Percentiles rank a stretch among this genome's conserved stretches.
Conservation (phyloP, 2,888 invertebrate species). For the Gisinianus flammeolus region DNA sequence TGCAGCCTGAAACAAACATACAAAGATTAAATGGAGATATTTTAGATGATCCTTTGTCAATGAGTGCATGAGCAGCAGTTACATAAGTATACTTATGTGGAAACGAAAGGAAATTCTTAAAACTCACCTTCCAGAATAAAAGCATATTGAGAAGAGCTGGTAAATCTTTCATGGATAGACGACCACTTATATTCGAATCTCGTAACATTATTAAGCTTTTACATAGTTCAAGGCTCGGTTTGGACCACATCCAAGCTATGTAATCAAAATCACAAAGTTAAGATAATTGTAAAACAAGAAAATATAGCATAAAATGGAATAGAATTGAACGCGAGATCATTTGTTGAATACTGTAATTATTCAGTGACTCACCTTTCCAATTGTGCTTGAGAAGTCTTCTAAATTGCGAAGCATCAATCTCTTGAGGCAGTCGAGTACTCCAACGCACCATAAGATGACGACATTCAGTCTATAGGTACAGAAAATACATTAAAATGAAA, state of each 20-base stretch:
- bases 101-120: no score
- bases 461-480: slow-evolving; percentile 64
- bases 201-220: slow-evolving; percentile 73
- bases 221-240: slow-evolving; percentile 71
- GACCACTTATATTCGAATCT: slow-evolving; percentile 71
- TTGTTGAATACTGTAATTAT: slow-evolving; percentile 11
- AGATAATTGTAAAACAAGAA: no score
- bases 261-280: no score
- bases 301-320: not conserved
- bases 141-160: slow-evolving; percentile 71
- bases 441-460: slow-evolving; percentile 66
- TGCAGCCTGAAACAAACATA: slow-evolving; percentile 63
- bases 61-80: no score
- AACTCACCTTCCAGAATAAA: slow-evolving; percentile 70
- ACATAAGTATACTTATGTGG: no score
- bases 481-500: not conserved
- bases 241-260: slow-evolving; percentile 66
- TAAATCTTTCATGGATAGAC: slow-evolving; percentile 68
- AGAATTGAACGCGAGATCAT: slow-evolving; percentile 8
- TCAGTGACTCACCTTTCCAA: slow-evolving; percentile 64
- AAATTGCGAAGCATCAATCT: slow-evolving; percentile 69
- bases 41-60: no score
- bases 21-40: no score
- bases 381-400: slow-evolving; percentile 68
- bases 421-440: slow-evolving; percentile 67